Conservation (phyloP, 2,888 invertebrate genomes). For the Conus canariensis region DNA sequence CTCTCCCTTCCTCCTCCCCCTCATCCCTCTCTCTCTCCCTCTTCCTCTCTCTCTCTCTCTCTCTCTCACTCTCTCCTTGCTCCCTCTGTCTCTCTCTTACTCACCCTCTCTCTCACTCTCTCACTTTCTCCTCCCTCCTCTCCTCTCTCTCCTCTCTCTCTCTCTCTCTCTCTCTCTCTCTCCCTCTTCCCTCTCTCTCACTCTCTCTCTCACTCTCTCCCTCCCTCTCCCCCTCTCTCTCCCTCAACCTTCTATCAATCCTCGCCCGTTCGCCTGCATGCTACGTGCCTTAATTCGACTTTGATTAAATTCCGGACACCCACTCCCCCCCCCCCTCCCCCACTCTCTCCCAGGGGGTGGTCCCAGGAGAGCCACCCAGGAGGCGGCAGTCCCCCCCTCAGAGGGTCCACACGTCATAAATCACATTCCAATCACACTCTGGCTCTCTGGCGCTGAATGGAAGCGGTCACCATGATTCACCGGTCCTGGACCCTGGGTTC, state of each 20-base stretch:
- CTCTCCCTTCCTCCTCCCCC: no score
- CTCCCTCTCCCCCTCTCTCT: slow-evolving; percentile 13
- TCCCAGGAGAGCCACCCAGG: no score
- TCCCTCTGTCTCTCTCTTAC: no score
- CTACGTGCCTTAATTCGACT: neutral
- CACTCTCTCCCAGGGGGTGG: no score
- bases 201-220: neutral
- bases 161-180: neutral
- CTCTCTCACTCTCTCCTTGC: neutral
- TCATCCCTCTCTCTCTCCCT: neutral
- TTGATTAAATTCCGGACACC: neutral
- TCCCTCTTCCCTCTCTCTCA: no score
- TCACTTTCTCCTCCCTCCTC: no score
- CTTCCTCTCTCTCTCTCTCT: no score
- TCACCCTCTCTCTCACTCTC: neutral
- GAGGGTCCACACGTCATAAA: neutral
- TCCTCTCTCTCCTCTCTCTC: neutral
- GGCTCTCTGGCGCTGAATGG: no score
- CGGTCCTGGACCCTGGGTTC: neutral
- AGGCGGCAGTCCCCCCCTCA: neutral
- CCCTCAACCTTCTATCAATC: neutral
- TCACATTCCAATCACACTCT: neutral
- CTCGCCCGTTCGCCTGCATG: neutral
- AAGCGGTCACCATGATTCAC: no score
- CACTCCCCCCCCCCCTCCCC: no score